Conservation (phyloP, 2,113 vertebrate genomes). For the Tragulus kanchil region DNA sequence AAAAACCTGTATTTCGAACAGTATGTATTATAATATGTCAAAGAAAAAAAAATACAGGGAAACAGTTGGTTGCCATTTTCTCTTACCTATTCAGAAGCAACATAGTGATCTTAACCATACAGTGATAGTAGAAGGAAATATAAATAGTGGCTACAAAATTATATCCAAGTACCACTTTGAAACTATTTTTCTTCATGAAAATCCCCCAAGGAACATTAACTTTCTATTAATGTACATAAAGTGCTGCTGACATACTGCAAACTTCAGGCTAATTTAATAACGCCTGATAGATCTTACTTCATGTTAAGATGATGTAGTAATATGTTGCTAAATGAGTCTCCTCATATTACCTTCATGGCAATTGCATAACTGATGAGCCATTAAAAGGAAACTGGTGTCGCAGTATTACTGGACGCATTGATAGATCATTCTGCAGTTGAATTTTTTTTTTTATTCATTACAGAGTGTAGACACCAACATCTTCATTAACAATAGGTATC, state of each 20-base stretch:
- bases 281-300: slow-evolving; percentile 87
- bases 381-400: slow-evolving; percentile 79
- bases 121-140: slow-evolving; percentile 37
- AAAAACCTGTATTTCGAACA: slow-evolving; percentile 19
- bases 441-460: slow-evolving; percentile 75
- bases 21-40: background rate
- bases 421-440: slow-evolving; percentile 71
- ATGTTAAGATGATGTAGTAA: slow-evolving; percentile 89
- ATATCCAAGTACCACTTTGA: slow-evolving; percentile 67
- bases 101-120: slow-evolving; percentile 31
- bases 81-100: slow-evolving; percentile 50
- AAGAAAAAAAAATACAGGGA: background rate
- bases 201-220: slow-evolving; percentile 81
- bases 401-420: slow-evolving; percentile 80
- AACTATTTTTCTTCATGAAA: slow-evolving; percentile 72
- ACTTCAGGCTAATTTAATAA: slow-evolving; percentile 88
- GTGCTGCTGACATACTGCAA: slow-evolving; percentile 83
- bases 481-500: slow-evolving; percentile 66
- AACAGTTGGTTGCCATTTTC: slow-evolving; percentile 42
- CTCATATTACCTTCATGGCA: slow-evolving; percentile 85
- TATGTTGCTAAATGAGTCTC: slow-evolving; percentile 87
- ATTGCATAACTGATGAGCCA: slow-evolving; percentile 84
- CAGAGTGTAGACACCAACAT: slow-evolving; percentile 54
- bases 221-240: slow-evolving; percentile 83
- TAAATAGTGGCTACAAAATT: slow-evolving; percentile 60